These are phyloP conservation scores for Malurus elegans DNA, from an alignment of 2,113 vertebrate genomes.

Conservation along the genomic window DNA sequence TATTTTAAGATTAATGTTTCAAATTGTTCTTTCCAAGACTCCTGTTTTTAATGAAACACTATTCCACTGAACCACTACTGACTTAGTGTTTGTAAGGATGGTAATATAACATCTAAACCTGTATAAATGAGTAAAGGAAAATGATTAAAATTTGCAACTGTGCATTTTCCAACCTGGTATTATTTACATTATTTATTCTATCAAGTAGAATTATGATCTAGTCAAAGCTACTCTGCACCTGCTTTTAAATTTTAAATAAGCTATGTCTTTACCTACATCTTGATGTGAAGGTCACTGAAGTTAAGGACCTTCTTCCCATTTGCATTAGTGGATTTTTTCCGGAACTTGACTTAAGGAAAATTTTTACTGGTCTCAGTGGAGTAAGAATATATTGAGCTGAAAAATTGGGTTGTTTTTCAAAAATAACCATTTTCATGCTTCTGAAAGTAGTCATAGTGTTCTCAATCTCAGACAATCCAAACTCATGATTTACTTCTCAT, in stretches of 20 bases:
- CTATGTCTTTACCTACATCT: neutral
- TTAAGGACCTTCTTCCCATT: neutral
- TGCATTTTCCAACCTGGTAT: neutral
- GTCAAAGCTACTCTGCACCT: neutral
- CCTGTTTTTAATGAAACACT: neutral
- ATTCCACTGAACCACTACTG: neutral
- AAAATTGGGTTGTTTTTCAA: neutral
- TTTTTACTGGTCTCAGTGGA: neutral
- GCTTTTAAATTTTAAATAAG: neutral
- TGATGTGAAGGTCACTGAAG: neutral
- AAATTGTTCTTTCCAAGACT: neutral
- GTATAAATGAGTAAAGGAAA: neutral
- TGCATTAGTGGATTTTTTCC: neutral
- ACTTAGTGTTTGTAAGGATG: neutral
- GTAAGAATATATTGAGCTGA: neutral
- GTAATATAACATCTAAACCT: neutral
- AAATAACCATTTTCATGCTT: neutral
- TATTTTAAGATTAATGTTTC: neutral
- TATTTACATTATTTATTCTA: neutral
- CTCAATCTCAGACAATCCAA: neutral
- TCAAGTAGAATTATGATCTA: neutral
- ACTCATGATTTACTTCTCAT: neutral
- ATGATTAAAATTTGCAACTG: neutral
- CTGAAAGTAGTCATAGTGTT: neutral
- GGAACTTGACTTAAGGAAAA: neutral